Percentiles rank a stretch among this genome's conserved stretches.
Conservation (phyloP, 2,888 invertebrate species). For the Tenodera sinensis region DNA sequence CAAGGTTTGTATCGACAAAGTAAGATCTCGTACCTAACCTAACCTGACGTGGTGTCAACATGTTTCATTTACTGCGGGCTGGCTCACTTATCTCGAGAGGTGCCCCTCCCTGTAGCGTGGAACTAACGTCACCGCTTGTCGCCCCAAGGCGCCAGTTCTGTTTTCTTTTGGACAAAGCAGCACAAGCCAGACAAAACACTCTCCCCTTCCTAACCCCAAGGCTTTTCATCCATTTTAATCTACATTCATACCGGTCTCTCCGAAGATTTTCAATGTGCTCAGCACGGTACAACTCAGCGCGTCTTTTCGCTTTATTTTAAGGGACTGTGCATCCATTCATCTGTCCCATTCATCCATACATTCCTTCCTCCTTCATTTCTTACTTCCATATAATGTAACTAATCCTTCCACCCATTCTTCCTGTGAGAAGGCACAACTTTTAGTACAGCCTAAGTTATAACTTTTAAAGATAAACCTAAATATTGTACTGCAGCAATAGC, state of each 20-base stretch:
- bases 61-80: not conserved
- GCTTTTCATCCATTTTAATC: not conserved
- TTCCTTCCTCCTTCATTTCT: not conserved
- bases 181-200: not conserved
- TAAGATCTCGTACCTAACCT: not conserved
- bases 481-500: no score
- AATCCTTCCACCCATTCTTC: no score
- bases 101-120: not conserved
- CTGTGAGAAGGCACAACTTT: no score
- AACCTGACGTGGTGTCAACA: not conserved
- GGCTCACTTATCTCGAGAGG: not conserved
- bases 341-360: not conserved
- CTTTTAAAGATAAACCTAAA: no score
- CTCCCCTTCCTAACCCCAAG: not conserved
- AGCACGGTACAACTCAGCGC: not conserved
- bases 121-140: not conserved
- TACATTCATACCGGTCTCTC: not conserved
- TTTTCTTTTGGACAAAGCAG: not conserved
- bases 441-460: no score
- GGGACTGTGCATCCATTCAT: no score
- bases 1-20: not conserved
- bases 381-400: no score
- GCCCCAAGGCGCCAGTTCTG: not conserved
- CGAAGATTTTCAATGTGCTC: not conserved
- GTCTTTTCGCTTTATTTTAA: not conserved